A percentile compares a stretch with the other conserved stretches of the same genome.
Conservation (phyloP, 2,888 invertebrate species). For the Hoplodrina blanda region DNA sequence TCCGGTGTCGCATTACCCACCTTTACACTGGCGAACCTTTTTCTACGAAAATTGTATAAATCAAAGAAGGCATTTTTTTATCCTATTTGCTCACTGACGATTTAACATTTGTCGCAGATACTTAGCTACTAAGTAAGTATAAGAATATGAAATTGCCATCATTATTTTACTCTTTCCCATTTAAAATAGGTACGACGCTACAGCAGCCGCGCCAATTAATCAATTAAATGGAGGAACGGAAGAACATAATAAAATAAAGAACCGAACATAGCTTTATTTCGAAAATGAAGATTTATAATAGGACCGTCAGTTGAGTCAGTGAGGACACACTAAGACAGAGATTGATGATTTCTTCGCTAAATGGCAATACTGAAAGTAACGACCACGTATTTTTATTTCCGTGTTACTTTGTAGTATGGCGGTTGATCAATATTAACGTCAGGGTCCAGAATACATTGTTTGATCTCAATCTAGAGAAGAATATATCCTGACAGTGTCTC, state of each 20-base stretch:
- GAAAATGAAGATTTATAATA: slow-evolving; percentile 60
- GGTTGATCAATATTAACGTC: slow-evolving; percentile 11
- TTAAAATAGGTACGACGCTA: slow-evolving; percentile 1
- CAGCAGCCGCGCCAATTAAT: slow-evolving; percentile 26
- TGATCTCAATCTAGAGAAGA: slow-evolving; percentile 1
- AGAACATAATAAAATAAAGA: slow-evolving; percentile 7
- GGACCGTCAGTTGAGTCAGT: slow-evolving; percentile 45
- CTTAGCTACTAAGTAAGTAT: background rate
- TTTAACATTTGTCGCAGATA: background rate
- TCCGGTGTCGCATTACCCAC: slow-evolving; percentile 53
- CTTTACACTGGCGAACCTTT: slow-evolving; percentile 30
- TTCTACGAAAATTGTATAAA: slow-evolving; percentile 27
- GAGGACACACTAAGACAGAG: slow-evolving; percentile 53
- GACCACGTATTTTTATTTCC: slow-evolving; percentile 41
- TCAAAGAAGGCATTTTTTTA: slow-evolving; percentile 28
- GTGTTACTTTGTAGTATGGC: slow-evolving; percentile 20
- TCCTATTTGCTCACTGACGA: slow-evolving; percentile 2
- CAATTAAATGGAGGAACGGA: slow-evolving; percentile 31
- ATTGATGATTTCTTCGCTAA: slow-evolving; percentile 55
- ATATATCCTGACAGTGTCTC: slow-evolving; percentile 1
- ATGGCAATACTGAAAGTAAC: slow-evolving; percentile 52
- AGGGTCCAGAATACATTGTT: slow-evolving; percentile 16
- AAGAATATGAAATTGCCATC: background rate
- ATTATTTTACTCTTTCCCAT: background rate
- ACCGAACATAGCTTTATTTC: slow-evolving; percentile 34